Conservation (phyloP, 1,140 invertebrate species). For the Aphelinus certus region DNA sequence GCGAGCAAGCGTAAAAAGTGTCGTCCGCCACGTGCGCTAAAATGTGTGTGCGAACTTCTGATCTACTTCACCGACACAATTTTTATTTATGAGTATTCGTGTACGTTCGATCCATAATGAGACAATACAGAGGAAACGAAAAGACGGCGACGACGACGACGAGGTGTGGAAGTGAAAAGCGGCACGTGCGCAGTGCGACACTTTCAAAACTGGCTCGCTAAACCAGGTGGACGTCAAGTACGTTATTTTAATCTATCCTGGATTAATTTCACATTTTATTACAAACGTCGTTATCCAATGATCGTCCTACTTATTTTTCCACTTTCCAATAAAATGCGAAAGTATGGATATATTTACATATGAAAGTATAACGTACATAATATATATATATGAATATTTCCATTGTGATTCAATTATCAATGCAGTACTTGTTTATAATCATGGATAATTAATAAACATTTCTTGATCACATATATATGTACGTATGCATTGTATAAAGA, state of each 20-base stretch:
- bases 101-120: background rate
- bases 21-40: background rate
- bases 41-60: background rate
- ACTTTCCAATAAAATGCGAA: constrained; percentile 38
- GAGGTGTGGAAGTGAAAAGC: background rate
- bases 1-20: constrained; percentile 18
- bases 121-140: background rate
- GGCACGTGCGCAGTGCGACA: background rate
- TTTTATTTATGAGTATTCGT: background rate
- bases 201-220: constrained; percentile 13
- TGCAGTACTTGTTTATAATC: too few species aligned
- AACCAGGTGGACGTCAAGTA: background rate
- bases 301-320: constrained; percentile 11
- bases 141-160: background rate
- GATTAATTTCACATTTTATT: constrained; percentile 40
- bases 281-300: constrained; percentile 25
- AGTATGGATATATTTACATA: constrained; percentile 42
- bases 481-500: constrained; percentile 47
- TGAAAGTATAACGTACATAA: constrained; percentile 22
- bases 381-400: too few species aligned
- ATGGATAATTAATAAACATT: too few species aligned
- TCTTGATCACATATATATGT: constrained; percentile 40
- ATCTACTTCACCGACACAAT: background rate
- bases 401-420: too few species aligned
- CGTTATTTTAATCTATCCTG: background rate